phyloP scores from a whole-genome alignment of 2,113 vertebrate genomes.

The Antigone vipio region DNA sequence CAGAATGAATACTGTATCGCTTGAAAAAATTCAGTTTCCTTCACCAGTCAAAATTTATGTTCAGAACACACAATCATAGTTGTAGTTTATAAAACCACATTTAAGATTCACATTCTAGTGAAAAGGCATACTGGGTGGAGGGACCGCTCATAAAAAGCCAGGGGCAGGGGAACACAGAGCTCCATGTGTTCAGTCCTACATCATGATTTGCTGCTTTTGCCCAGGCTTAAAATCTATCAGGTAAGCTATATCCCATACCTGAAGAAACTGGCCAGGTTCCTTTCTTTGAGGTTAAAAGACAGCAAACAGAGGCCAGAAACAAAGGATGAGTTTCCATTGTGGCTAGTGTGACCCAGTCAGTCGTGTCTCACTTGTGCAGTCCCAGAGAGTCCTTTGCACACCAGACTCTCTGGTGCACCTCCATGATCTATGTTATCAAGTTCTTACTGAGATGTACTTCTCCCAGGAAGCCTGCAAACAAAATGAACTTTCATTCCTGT shows the following conservation, averaged over 20 bases:
- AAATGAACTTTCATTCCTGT: neutral
- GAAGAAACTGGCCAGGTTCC: neutral
- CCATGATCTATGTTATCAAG: neutral
- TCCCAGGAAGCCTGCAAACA: neutral
- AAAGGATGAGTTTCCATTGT: neutral
- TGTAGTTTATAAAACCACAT: neutral
- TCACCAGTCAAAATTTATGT: neutral
- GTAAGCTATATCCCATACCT: neutral
- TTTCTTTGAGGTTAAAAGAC: neutral
- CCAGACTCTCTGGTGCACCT: neutral
- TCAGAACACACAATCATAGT: neutral
- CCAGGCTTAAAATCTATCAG: neutral
- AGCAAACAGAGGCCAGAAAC: neutral
- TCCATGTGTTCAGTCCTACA: neutral
- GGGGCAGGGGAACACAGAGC: neutral
- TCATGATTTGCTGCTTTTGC: neutral
- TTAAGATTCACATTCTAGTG: neutral
- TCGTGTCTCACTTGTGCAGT: neutral
- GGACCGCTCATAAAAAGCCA: neutral
- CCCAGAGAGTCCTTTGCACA: neutral
- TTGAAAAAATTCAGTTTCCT: neutral
- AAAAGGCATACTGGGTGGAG: neutral
- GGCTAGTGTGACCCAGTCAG: neutral
- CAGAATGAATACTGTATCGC: neutral
- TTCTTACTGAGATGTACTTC: neutral